Evolutionary conservation across 2,113 vertebrate species (phyloP), one percentile per base, ranked within the genome.

Genomic region (Eira barbara): DNA sequence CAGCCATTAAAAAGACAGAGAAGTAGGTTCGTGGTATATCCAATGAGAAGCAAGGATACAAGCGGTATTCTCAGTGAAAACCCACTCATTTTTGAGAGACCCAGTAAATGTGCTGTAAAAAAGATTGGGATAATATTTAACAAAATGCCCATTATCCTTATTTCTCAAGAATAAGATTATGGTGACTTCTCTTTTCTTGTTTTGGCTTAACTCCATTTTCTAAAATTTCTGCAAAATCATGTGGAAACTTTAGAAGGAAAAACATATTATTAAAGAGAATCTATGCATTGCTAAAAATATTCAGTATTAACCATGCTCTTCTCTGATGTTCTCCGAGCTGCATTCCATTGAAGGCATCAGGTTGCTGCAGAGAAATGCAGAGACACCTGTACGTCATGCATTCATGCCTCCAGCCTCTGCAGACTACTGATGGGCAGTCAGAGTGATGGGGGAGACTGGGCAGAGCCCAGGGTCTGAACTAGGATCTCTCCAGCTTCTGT

Each of bases 131-230:
- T 89, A 34, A 57, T 81, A 71, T 63, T 80, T 84, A 80, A 59
- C 34, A 73, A 95, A 91, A 74, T 81, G 21, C 49, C 78, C 65
- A 0, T 89, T 65, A n/a, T 67, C 34, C 45, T 89, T 76, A 63
- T 78, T 94, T 91, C 52, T 95, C 31, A 83, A n/a, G 55, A 90
- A 87, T 45, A 84, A 67, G 91, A 81, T 89, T 65, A 55, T 18
- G 27, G 69, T 76, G 76, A 78, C 74, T 88, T 94, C 7, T 9
- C 9, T 63, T 57, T 80, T 82, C 25, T 83, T 69, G 1, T 94
- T 94, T 95, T 73, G 95, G 17, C 55, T 90, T 80, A n/a, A 42
- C 11, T 74, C 31, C 31, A 31, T n/a, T 80, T 86, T 67, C 42
- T 67, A 42, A 91, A n/a, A 81, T 93, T 34, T 71, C 57, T 91